Conservation (phyloP, 2,888 invertebrate species). For the Vesta saturnalis region DNA sequence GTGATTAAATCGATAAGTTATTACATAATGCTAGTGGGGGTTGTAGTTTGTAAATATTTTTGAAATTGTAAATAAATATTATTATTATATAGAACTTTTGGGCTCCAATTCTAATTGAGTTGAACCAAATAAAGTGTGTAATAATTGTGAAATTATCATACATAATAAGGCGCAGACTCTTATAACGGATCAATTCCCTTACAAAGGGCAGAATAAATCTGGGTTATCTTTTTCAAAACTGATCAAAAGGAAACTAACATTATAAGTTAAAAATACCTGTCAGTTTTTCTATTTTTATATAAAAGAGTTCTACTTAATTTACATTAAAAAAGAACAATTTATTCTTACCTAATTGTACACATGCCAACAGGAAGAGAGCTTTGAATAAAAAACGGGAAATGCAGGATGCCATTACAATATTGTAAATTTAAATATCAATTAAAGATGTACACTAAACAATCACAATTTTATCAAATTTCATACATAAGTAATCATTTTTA, state of each 20-base stretch:
- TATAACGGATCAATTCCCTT: neutral
- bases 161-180: neutral
- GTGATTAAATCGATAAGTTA: too few relatives aligned
- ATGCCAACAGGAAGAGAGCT: slow-evolving; percentile 8
- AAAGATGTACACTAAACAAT: neutral
- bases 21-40: too few relatives aligned
- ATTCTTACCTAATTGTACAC: slow-evolving; percentile 18
- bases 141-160: neutral
- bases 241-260: neutral
- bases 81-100: too few relatives aligned
- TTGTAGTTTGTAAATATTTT: too few relatives aligned
- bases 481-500: neutral
- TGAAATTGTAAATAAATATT: too few relatives aligned
- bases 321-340: neutral
- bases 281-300: too few relatives aligned
- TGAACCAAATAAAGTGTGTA: too few relatives aligned
- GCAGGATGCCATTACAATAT: slow-evolving; percentile 17
- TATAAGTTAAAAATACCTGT: neutral
- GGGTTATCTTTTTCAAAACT: neutral
- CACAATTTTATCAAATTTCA: neutral
- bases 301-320: neutral
- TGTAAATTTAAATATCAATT: neutral
- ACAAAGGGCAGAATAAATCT: neutral
- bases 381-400: slow-evolving; percentile 10
- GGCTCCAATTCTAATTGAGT: too few relatives aligned